These are phyloP conservation scores for Eupithecia dodoneata DNA, from an alignment of 2,888 invertebrate genomes.

Conservation along the genomic window DNA sequence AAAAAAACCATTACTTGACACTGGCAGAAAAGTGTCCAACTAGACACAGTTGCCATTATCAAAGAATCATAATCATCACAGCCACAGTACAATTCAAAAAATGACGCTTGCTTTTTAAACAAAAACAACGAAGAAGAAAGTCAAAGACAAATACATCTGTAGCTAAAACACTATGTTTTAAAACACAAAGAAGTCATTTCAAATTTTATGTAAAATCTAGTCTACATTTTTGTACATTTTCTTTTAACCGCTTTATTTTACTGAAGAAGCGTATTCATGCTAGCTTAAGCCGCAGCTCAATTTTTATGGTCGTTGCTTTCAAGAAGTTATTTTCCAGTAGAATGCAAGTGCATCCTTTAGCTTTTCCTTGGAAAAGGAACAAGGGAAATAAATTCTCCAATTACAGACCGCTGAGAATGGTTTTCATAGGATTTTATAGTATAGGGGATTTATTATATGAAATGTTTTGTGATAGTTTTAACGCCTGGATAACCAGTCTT, in stretches of 20 bases:
- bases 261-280: constrained; percentile 5
- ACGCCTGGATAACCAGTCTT: not conserved
- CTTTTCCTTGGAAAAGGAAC: constrained; percentile 52
- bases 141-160: no score
- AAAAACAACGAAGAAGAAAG: no score
- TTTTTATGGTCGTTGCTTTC: constrained; percentile 63
- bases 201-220: not conserved
- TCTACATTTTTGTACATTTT: not conserved
- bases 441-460: not conserved
- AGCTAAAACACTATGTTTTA: no score
- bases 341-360: constrained; percentile 54
- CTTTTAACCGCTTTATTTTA: not conserved
- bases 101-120: no score
- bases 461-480: not conserved
- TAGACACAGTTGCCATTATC: no score
- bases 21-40: no score
- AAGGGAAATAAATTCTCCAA: constrained; percentile 48
- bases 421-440: constrained; percentile 2
- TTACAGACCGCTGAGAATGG: constrained; percentile 1
- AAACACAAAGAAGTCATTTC: not conserved
- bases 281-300: constrained; percentile 40
- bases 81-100: no score
- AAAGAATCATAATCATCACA: no score
- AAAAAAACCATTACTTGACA: no score
- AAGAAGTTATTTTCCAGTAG: constrained; percentile 57